Conservation (phyloP, 1,140 invertebrate species). For the Sycophaga agraensis region DNA sequence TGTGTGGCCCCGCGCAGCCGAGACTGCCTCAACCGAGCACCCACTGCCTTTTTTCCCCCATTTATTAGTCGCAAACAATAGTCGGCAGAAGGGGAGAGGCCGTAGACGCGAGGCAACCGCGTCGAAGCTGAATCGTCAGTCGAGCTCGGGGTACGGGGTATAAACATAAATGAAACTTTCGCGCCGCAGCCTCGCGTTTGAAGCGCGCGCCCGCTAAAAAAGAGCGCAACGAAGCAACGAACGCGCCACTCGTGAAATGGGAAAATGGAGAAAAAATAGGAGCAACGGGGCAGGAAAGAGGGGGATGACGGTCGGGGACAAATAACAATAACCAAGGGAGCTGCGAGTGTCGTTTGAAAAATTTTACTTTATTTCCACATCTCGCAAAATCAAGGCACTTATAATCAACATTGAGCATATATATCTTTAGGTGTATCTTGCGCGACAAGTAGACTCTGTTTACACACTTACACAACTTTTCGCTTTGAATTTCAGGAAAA, state of each 20-base stretch:
- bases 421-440: too few relatives aligned
- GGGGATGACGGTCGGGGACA: background rate
- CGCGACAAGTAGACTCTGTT: background rate
- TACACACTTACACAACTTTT: background rate
- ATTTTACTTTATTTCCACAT: slow-evolving; percentile 10
- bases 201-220: too few relatives aligned
- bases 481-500: background rate
- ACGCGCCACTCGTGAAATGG: too few relatives aligned
- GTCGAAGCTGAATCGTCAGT: too few relatives aligned
- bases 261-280: background rate
- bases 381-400: slow-evolving; percentile 22
- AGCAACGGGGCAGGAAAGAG: background rate
- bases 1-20: too few relatives aligned
- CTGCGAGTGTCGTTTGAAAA: slow-evolving; percentile 4
- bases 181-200: background rate
- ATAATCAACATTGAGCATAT: slow-evolving; percentile 7
- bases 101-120: too few relatives aligned
- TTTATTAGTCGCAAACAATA: too few relatives aligned
- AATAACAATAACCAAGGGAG: background rate
- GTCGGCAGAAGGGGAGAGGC: too few relatives aligned
- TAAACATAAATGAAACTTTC: slow-evolving; percentile 12
- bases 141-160: background rate
- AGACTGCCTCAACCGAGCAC: too few relatives aligned
- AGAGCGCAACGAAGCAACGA: too few relatives aligned
- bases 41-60: too few relatives aligned